Evolutionary conservation across 2,888 invertebrate species (phyloP), one percentile per base, ranked within the genome.

Genomic region (Arge pagana): DNA sequence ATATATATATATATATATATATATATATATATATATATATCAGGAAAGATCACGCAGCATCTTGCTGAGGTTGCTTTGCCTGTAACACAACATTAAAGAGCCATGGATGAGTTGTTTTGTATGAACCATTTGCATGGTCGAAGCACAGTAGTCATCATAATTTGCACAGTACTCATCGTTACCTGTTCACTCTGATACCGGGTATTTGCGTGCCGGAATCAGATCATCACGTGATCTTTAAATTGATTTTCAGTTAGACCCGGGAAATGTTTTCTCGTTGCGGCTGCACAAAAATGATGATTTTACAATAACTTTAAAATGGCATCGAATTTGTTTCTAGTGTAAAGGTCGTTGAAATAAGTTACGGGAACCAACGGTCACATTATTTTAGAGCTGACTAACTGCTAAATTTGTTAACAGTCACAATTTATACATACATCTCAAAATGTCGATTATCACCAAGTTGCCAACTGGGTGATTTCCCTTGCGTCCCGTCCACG

Each of bases 401-500:
- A 16, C 13, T 16, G 35, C 3, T 1, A 35, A 15, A 18, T 4
- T 35, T 35, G 3, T 18, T 15, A 13, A 11, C 15, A 13, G 13
- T 35, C 10, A 5, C 16, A 13, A 35, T 11, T 35, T 35, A 35
- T 35, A 35, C 35, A 16, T 36, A 36, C 36, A 6, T 18, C 19
- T 36, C 6, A 36, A n/a, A 36, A 36, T 36, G 13, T 36, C 36
- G 18, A 36, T 2, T 18, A 36, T 5, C 1, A 15, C 2, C 1
- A 18, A 15, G 2, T n/a, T 15, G 8, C 19, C n/a, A 5, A 36
- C 16, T 36, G 16, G 2, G 18, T 4, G 6, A 36, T 36, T 36
- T 36, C 8, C 36, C 8, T 36, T 64, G 64, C 59, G 59, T 58
- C 48, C 36, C 36, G 3, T 18, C 36, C 36, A 36, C 6, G 36